Evolutionary conservation across 53 echinoderm and acorn worm species (phyloP).

Genomic region (Holothuria scabra): DNA sequence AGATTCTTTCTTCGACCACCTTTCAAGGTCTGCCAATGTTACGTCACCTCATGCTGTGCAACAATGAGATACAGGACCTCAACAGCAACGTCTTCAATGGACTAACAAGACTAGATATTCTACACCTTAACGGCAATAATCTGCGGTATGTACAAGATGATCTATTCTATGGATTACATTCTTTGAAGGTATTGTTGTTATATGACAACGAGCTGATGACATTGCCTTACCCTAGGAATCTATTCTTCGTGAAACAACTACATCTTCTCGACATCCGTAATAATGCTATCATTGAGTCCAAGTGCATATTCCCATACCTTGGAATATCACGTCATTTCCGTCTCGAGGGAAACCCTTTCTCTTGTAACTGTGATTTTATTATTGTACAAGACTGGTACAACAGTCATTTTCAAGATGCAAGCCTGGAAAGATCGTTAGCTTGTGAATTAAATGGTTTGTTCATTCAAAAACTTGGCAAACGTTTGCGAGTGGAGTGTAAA

Average conservation of each 20-base stretch:
- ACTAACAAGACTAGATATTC: background rate
- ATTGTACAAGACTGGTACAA: background rate
- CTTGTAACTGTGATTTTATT: background rate
- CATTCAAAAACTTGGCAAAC: too few species aligned
- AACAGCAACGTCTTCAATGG: background rate
- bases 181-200: background rate
- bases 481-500: too few species aligned
- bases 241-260: background rate
- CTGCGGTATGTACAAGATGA: background rate
- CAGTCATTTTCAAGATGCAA: background rate
- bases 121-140: background rate
- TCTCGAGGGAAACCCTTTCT: background rate
- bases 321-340: too few species aligned
- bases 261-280: background rate
- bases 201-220: background rate
- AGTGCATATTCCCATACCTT: too few species aligned
- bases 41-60: background rate
- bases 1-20: background rate
- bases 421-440: background rate
- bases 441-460: conserved; percentile 15
- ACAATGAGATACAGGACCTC: background rate
- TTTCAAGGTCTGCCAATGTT: background rate
- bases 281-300: background rate
- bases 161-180: background rate
- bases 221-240: background rate